phyloP scores from a whole-genome alignment of 1,140 invertebrate genomes.

The Aphaenogaster rudis region DNA sequence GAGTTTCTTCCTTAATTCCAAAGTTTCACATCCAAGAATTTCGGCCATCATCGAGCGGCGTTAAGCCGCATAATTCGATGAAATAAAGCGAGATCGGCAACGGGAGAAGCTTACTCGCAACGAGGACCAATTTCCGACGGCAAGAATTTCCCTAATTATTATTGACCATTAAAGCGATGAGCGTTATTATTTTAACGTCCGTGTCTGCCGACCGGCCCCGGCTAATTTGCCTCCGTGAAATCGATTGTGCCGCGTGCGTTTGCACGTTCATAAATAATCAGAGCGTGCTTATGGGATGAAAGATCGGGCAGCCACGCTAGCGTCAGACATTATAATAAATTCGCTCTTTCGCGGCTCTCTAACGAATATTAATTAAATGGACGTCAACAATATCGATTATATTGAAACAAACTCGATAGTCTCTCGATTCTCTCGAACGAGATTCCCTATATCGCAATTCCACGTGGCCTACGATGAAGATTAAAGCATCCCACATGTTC shows the following conservation, averaged over 20 bases:
- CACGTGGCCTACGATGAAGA: background rate
- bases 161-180: constrained; percentile 85
- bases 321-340: constrained; percentile 76
- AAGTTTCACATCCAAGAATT: constrained; percentile 57
- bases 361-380: constrained; percentile 64
- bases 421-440: background rate
- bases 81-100: constrained; percentile 66
- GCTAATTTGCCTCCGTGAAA: constrained; percentile 84
- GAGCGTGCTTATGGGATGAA: constrained; percentile 80
- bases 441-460: background rate
- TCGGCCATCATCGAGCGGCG: constrained; percentile 48
- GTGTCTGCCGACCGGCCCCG: constrained; percentile 75
- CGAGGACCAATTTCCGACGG: constrained; percentile 77
- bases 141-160: constrained; percentile 86
- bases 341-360: constrained; percentile 75
- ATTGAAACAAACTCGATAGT: constrained; percentile 16
- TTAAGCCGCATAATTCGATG: constrained; percentile 59
- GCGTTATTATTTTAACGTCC: constrained; percentile 86
- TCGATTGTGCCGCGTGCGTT: constrained; percentile 84
- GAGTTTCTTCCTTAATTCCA: constrained; percentile 49
- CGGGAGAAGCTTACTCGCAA: constrained; percentile 56
- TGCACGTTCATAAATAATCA: constrained; percentile 84
- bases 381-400: constrained; percentile 63
- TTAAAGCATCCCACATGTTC: no score
- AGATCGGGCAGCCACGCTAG: constrained; percentile 75